A percentile compares a stretch with the other conserved stretches of the same genome.
These are phyloP conservation scores for Orthochromis malagaraziensis DNA, from an alignment of 2,113 vertebrate genomes.

Conservation along the genomic window DNA sequence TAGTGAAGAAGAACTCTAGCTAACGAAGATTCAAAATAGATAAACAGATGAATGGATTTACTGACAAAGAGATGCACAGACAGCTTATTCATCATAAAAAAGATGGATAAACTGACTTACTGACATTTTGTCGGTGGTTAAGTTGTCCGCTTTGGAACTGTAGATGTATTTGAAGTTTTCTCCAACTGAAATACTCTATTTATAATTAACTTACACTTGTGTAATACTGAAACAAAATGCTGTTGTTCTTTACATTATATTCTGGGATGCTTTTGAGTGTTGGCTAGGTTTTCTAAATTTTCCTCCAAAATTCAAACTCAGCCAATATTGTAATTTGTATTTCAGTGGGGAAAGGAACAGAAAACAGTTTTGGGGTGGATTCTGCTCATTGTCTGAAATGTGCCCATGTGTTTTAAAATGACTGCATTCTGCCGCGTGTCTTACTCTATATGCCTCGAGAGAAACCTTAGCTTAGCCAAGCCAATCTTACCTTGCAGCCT, in stretches of 20 bases:
- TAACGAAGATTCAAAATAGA: slow-evolving; percentile 5
- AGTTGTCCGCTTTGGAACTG: neutral
- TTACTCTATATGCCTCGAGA: neutral
- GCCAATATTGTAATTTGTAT: neutral
- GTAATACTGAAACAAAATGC: neutral
- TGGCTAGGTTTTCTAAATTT: neutral
- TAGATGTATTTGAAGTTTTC: neutral
- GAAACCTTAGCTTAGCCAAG: neutral
- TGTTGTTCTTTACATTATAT: neutral
- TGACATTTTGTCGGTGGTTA: neutral
- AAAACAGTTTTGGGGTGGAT: neutral
- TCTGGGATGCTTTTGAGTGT: too few species aligned
- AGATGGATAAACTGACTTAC: neutral
- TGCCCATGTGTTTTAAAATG: neutral
- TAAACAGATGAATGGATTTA: slow-evolving; percentile 1
- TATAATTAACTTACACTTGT: neutral
- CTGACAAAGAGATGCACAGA: neutral
- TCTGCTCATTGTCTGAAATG: neutral
- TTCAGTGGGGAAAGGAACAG: neutral
- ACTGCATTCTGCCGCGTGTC: neutral
- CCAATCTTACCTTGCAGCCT: neutral
- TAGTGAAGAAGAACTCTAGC: neutral
- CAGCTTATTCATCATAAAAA: neutral
- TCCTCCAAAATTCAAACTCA: neutral
- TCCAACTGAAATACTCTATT: neutral